phyloP scores from a whole-genome alignment of 2,888 invertebrate genomes.

The Thereva unica region DNA sequence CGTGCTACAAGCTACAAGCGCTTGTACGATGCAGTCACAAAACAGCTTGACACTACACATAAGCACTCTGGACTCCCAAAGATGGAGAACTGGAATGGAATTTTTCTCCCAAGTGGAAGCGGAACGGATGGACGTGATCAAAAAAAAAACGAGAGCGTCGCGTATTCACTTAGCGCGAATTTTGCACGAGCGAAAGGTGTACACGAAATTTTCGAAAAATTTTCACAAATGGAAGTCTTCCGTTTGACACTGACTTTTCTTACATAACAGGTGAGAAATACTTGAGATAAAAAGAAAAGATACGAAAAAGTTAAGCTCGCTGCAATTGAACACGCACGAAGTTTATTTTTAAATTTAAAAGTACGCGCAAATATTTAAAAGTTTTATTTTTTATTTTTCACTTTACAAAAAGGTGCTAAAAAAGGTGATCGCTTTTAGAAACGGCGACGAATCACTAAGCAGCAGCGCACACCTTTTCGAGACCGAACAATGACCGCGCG shows the following conservation, averaged over 20 bases:
- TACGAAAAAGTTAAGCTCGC: not conserved
- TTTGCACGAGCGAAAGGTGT: not conserved
- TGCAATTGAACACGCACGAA: constrained; percentile 4
- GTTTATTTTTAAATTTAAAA: too few species aligned
- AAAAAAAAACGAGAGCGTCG: not conserved
- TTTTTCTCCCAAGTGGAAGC: constrained; percentile 26
- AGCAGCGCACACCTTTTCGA: too few species aligned
- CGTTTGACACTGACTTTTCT: constrained; percentile 17
- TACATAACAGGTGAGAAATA: constrained; percentile 8
- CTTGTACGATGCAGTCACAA: not conserved
- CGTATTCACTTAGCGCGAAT: not conserved
- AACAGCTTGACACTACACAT: constrained; percentile 19
- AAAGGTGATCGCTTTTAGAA: too few species aligned
- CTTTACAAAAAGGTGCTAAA: too few species aligned
- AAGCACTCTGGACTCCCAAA: constrained; percentile 3
- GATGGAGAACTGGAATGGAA: constrained; percentile 27
- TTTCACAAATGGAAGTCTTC: constrained; percentile 3
- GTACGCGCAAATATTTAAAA: too few species aligned
- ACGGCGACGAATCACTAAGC: too few species aligned
- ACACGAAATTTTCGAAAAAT: too few species aligned
- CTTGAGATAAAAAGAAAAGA: not conserved
- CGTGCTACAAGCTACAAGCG: too few species aligned
- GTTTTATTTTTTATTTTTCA: too few species aligned
- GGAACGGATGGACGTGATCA: not conserved
- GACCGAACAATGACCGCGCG: too few species aligned